Evolutionary conservation across 2,888 invertebrate species (phyloP).

Genomic region (Crematogaster levior): DNA sequence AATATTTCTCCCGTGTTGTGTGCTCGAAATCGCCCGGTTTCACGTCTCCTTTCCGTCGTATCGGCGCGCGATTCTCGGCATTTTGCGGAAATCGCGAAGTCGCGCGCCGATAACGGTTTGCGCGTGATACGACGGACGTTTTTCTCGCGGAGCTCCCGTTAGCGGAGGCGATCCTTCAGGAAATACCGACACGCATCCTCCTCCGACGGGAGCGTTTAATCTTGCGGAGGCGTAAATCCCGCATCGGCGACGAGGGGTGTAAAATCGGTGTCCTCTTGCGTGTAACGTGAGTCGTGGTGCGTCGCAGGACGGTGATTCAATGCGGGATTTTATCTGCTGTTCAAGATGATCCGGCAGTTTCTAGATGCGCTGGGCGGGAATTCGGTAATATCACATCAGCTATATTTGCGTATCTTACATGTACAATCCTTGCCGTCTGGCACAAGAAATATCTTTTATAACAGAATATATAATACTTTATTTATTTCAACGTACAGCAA

Average conservation of each 20-base stretch:
- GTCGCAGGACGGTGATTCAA: slow-evolving; percentile 31
- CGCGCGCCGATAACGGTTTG: not conserved
- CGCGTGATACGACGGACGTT: not conserved
- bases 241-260: not conserved
- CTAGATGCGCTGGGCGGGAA: slow-evolving; percentile 70
- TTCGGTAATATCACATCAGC: slow-evolving; percentile 66
- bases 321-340: slow-evolving; percentile 8
- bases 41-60: not conserved
- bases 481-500: too few relatives aligned
- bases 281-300: slow-evolving; percentile 31
- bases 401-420: not conserved
- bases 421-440: not conserved
- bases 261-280: not conserved
- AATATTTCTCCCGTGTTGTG: not conserved
- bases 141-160: slow-evolving; percentile 11
- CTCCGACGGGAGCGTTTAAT: not conserved
- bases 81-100: slow-evolving; percentile 3
- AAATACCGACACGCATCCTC: not conserved
- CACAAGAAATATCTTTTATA: not conserved
- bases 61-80: not conserved
- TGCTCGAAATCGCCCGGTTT: not conserved
- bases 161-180: not conserved
- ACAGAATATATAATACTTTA: not conserved
- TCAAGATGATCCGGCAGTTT: slow-evolving; percentile 71
- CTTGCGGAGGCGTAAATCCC: not conserved